These are phyloP conservation scores for Paelopatides confundens DNA, from an alignment of 53 echinoderm and acorn worm species.

Conservation along the genomic window DNA sequence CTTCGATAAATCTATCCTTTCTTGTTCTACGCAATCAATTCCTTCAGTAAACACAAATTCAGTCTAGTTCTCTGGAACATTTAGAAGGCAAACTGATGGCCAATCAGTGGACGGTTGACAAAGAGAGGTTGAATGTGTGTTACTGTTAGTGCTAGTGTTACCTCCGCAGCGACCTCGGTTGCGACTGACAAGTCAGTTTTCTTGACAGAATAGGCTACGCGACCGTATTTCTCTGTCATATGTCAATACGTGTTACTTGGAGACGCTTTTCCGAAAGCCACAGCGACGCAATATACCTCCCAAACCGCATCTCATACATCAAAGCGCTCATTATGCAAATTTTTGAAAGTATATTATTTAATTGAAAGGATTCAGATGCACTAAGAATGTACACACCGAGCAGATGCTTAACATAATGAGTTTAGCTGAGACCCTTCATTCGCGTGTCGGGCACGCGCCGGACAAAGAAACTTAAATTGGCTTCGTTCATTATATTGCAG, in stretches of 20 bases:
- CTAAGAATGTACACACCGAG: constrained; percentile 49
- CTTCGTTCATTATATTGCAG: constrained; percentile 31
- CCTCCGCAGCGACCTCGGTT: constrained; percentile 37
- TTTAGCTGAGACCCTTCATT: constrained; percentile 34
- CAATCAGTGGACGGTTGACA: constrained; percentile 45
- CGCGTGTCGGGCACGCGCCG: constrained; percentile 55
- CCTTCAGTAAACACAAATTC: not conserved
- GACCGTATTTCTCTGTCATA: constrained; percentile 35
- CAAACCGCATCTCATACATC: constrained; percentile 50
- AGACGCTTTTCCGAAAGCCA: constrained; percentile 39
- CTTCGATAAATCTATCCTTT: not conserved
- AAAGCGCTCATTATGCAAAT: constrained; percentile 48
- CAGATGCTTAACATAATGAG: constrained; percentile 56
- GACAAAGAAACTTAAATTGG: constrained; percentile 55
- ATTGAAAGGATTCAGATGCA: constrained; percentile 53
- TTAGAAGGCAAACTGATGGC: constrained; percentile 31
- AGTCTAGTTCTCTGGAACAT: constrained; percentile 9
- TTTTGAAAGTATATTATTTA: constrained; percentile 44
- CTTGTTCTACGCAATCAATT: constrained; percentile 2
- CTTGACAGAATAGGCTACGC: constrained; percentile 44
- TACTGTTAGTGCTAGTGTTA: no score
- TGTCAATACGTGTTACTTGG: constrained; percentile 52
- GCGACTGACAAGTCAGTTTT: constrained; percentile 22
- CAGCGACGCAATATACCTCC: constrained; percentile 39
- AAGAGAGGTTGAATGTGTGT: constrained; percentile 47